These are phyloP conservation scores for Rousettus leschenaultii DNA, from an alignment of 2,113 vertebrate genomes.

Conservation along the genomic window DNA sequence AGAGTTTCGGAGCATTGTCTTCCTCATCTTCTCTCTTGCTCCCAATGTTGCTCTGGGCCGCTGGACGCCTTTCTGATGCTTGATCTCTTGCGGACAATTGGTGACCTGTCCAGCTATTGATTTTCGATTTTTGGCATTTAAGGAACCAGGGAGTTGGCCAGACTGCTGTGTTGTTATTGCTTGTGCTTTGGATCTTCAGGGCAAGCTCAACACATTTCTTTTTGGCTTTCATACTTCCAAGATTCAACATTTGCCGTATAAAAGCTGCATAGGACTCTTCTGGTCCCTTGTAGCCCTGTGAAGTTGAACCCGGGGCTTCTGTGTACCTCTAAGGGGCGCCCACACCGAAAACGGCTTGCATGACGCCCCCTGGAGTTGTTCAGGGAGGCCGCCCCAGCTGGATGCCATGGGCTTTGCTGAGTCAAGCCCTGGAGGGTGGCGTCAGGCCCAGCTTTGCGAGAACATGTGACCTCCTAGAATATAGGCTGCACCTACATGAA, in stretches of 20 bases:
- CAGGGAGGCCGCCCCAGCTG: not conserved
- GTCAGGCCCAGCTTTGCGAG: not conserved
- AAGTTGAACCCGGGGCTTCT: not conserved
- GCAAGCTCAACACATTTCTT: not conserved
- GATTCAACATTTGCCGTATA: rapidly evolving
- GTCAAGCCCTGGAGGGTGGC: not conserved
- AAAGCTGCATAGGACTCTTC: not conserved
- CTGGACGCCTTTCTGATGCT: not conserved
- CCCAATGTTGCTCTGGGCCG: not conserved
- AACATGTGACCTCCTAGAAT: not conserved
- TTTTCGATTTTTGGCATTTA: not conserved
- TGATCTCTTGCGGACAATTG: not conserved
- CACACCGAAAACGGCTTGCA: not conserved
- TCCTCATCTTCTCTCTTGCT: not conserved
- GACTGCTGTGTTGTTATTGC: not conserved
- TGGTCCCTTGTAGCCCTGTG: not conserved
- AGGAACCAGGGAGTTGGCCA: not conserved
- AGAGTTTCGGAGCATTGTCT: not conserved
- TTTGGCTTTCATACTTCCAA: not conserved
- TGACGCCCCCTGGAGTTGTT: too few relatives aligned
- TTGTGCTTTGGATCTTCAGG: not conserved
- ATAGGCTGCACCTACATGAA: not conserved
- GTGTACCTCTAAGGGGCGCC: not conserved
- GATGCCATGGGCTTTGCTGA: not conserved
- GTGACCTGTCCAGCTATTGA: not conserved